Percentiles rank a stretch among this genome's conserved stretches.
Evolutionary conservation across 2,113 vertebrate genomes (phyloP).

Genomic region (Rousettus leschenaultii): DNA sequence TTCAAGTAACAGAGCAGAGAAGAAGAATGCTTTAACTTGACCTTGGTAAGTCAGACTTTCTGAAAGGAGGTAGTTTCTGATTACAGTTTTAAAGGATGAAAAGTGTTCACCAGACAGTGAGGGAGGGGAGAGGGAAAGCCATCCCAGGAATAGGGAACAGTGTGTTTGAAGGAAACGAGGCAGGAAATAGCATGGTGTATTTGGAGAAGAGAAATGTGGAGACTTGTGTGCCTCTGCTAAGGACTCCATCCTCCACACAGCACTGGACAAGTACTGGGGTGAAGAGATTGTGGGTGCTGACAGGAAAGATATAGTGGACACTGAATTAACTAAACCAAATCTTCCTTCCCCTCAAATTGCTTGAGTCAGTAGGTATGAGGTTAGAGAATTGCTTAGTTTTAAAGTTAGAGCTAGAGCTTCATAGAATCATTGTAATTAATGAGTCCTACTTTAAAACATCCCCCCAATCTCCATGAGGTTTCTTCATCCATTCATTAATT

Average conservation of each 20-base stretch:
- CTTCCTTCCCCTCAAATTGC: neutral
- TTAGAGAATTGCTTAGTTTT: neutral
- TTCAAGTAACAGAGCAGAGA: neutral
- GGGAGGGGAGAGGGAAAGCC: neutral
- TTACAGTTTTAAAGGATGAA: neutral
- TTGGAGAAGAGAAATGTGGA: neutral
- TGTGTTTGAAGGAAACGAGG: neutral
- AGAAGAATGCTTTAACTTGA: neutral
- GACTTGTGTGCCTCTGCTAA: neutral
- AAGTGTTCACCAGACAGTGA: neutral
- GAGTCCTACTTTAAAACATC: neutral
- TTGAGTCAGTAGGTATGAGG: neutral
- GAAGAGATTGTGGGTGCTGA: rapidly evolving
- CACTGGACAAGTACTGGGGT: neutral
- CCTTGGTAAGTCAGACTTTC: neutral
- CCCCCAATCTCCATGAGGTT: neutral
- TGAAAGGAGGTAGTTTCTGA: neutral
- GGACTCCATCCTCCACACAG: too few species aligned
- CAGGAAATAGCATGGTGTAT: neutral
- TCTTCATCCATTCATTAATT: neutral
- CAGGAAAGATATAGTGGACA: too few species aligned
- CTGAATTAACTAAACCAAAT: too few species aligned
- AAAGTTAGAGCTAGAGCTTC: neutral
- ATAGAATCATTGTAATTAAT: neutral
- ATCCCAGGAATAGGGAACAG: neutral